Evolutionary conservation across 2,888 invertebrate species (phyloP), one percentile per base, ranked within the genome.

Genomic region (Ormyrus pomaceus): DNA sequence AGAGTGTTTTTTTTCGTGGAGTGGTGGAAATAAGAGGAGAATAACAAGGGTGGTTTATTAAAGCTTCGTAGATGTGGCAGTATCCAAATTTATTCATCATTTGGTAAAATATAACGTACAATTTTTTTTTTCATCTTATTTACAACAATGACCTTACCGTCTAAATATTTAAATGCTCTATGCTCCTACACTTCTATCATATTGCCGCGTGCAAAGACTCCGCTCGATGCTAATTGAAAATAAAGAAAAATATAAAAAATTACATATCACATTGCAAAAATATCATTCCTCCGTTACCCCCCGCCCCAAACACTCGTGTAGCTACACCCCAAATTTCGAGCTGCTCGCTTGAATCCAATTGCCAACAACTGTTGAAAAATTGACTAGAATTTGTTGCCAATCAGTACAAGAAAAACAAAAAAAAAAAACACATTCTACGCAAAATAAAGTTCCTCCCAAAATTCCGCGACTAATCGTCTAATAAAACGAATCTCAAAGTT

Each of bases 311-410:
- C 19, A 19, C 19, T 19, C 19, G 1, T 19, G 0, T 53, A 11
- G n/a, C 50, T 19, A 19, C 19, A 45, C 10, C 10, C 56, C 45
- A 77, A 61, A 50, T 78, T 73, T 48, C 46, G 6, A 59, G 34
- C 19, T 56, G 61, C n/a, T 45, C 8, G 10, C 5, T 13, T 34
- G 10, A 61, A 19, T 19, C 19, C 19, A 19, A 78, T 68, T 59
- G 50, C 68, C 72, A 66, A 50, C 66, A 66, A 75, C 72, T 34
- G 8, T 66, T 62, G 61, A 62, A 53, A 51, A 62, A 65, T 77
- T 80, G 77, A 80, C 80, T 80, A 77, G 77, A 80, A 50, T 77
- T 80, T 55, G 80, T 80, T 80, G 77, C 80, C 80, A 80, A 80
- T 77, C 59, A 64, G 64, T 73, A 11, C 56, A 61, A 19, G 19